Evolutionary conservation across 2,797 vertebrate species (phyloP).

Genomic region (Podarcis lilfordi): DNA sequence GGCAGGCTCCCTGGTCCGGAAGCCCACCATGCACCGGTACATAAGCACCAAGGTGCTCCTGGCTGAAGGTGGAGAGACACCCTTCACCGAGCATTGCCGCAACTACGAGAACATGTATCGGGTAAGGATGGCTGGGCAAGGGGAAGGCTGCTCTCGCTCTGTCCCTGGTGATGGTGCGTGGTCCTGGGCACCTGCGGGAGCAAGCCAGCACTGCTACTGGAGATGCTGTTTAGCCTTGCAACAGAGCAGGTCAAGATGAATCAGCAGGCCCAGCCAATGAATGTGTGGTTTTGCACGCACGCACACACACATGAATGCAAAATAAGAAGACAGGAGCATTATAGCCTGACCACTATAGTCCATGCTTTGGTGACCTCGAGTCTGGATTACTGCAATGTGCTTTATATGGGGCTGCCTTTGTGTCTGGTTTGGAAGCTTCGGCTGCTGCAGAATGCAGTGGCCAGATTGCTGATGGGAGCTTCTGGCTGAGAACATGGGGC

Average conservation of each 20-base stretch:
- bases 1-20: slow-evolving; percentile 77
- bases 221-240: not conserved
- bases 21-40: slow-evolving; percentile 86
- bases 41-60: slow-evolving; percentile 93
- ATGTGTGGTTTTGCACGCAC: accelerated
- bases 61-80: slow-evolving; percentile 85
- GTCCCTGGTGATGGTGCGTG: no score
- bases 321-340: not conserved
- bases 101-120: slow-evolving; percentile 88
- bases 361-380: no score
- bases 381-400: no score
- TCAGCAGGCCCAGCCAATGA: not conserved
- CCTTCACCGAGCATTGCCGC: slow-evolving; percentile 90
- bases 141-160: not conserved
- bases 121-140: slow-evolving; percentile 74
- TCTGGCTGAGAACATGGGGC: no score
- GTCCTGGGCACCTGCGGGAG: not conserved
- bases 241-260: not conserved
- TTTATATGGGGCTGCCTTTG: no score
- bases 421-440: no score
- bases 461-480: no score
- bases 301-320: not conserved
- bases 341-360: no score
- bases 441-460: no score
- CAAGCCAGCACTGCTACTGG: not conserved